Conservation (phyloP, 2,888 invertebrate species). For the Erannis defoliaria region DNA sequence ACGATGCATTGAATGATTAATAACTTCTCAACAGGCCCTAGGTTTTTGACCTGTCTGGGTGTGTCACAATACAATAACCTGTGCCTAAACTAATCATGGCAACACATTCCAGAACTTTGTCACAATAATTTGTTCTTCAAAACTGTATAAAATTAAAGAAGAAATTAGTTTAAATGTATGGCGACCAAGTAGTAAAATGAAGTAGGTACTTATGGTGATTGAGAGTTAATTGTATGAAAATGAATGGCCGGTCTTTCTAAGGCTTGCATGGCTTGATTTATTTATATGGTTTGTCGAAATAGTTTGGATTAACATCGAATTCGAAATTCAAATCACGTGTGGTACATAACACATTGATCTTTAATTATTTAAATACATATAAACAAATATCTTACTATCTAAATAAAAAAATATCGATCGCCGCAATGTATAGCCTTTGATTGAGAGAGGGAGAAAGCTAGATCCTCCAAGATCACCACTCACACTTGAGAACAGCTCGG, state of each 20-base stretch:
- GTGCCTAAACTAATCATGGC: neutral
- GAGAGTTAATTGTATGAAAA: slow-evolving; percentile 29
- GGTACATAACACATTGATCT: neutral
- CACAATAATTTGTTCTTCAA: neutral
- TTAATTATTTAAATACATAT: slow-evolving; percentile 10
- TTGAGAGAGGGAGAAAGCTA: too few species aligned
- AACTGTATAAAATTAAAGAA: neutral
- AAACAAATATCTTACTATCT: too few species aligned
- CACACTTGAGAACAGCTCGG: too few species aligned
- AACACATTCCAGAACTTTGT: slow-evolving; percentile 13
- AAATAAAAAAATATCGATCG: too few species aligned
- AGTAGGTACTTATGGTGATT: neutral
- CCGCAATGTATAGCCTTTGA: too few species aligned
- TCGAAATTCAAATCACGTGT: slow-evolving; percentile 10
- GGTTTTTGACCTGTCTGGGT: slow-evolving; percentile 30
- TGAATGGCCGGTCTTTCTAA: slow-evolving; percentile 24
- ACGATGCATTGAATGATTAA: slow-evolving; percentile 23
- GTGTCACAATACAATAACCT: slow-evolving; percentile 25
- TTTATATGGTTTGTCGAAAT: slow-evolving; percentile 29
- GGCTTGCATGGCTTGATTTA: slow-evolving; percentile 25
- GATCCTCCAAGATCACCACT: too few species aligned
- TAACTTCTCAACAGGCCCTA: slow-evolving; percentile 15
- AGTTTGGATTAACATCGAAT: slow-evolving; percentile 12
- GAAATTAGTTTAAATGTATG: neutral
- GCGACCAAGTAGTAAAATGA: slow-evolving; percentile 7